Evolutionary conservation across 1,140 invertebrate species (phyloP).

Genomic region (Temnothorax nylanderi): DNA sequence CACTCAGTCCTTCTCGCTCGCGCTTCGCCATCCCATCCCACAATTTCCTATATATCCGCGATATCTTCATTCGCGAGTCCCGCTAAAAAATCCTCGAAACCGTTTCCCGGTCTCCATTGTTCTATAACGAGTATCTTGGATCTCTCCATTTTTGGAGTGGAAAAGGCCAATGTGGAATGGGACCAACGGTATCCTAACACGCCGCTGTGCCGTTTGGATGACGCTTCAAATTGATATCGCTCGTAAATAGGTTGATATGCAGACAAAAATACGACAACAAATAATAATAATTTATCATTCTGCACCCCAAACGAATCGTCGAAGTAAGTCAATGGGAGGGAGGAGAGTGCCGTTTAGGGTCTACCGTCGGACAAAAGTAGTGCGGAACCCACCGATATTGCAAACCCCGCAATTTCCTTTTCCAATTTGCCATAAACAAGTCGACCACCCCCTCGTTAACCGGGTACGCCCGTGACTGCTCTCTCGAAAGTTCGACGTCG

Average conservation of each 20-base stretch:
- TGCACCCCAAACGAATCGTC: neutral
- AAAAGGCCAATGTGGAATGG: slow-evolving; percentile 13
- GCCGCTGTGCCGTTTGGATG: neutral
- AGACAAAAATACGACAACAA: neutral
- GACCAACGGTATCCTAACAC: neutral
- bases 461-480: slow-evolving; percentile 77
- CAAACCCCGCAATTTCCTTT: slow-evolving; percentile 84
- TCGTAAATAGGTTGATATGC: neutral
- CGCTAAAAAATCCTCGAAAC: slow-evolving; percentile 76
- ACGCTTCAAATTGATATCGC: neutral
- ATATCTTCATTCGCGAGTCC: slow-evolving; percentile 80
- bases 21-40: slow-evolving; percentile 46
- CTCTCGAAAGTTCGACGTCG: slow-evolving; percentile 69
- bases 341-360: slow-evolving; percentile 61
- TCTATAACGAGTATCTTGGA: slow-evolving; percentile 42
- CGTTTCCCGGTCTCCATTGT: slow-evolving; percentile 60
- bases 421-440: slow-evolving; percentile 86
- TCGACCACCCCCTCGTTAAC: slow-evolving; percentile 83
- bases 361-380: slow-evolving; percentile 10
- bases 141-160: slow-evolving; percentile 10
- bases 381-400: slow-evolving; percentile 59
- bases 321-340: slow-evolving; percentile 1
- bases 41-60: slow-evolving; percentile 75
- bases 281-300: neutral
- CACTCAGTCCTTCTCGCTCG: slow-evolving; percentile 58